Conservation (phyloP, 1,140 invertebrate species). For the Drosophila kepulauana region DNA sequence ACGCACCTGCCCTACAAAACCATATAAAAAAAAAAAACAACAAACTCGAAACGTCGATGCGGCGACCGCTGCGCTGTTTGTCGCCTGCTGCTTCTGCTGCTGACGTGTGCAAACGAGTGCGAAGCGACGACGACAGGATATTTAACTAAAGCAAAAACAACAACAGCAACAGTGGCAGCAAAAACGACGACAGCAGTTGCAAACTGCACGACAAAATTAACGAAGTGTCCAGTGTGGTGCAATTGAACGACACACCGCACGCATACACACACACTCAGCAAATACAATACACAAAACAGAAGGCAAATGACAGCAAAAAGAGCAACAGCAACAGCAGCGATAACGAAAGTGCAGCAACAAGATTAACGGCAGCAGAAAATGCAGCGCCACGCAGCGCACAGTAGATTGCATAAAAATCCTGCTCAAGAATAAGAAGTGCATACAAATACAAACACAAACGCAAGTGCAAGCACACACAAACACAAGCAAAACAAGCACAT, state of each 20-base stretch:
- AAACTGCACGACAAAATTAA: conserved; percentile 59
- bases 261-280: conserved; percentile 15
- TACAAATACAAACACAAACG: conserved; percentile 24
- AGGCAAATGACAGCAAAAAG: conserved; percentile 8
- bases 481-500: conserved; percentile 11
- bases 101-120: conserved; percentile 70
- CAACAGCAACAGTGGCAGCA: conserved; percentile 30
- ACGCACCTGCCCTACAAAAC: conserved; percentile 58
- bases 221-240: conserved; percentile 58
- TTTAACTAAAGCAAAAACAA: conserved; percentile 44
- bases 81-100: conserved; percentile 55
- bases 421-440: conserved; percentile 59
- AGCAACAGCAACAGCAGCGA: conserved; percentile 1
- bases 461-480: conserved; percentile 50
- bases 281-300: conserved; percentile 16
- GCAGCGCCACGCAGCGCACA: conserved; percentile 33
- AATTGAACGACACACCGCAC: conserved; percentile 49
- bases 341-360: background rate
- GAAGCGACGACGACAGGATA: conserved; percentile 62
- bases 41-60: conserved; percentile 30
- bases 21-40: too few species aligned
- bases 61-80: conserved; percentile 6
- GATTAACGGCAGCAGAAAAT: conserved; percentile 33
- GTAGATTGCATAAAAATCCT: conserved; percentile 59
- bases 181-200: conserved; percentile 20